These are phyloP conservation scores for Tragelaphus oryx DNA, from an alignment of 2,797 vertebrate genomes.

Conservation along the genomic window DNA sequence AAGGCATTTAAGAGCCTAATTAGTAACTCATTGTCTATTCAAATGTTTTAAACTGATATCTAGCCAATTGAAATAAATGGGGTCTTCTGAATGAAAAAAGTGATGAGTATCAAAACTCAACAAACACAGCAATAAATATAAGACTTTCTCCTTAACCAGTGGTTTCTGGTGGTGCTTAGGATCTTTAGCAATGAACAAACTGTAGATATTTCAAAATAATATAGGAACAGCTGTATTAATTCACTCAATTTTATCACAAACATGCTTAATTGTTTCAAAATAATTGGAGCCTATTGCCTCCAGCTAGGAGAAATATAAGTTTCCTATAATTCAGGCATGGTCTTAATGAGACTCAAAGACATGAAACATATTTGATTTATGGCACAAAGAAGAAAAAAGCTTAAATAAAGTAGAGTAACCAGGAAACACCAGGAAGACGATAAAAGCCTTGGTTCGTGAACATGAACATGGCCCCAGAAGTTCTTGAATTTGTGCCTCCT, in stretches of 20 bases:
- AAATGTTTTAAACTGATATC: slow-evolving; percentile 29
- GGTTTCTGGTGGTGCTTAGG: not conserved
- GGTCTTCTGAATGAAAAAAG: slow-evolving; percentile 49
- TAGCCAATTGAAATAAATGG: slow-evolving; percentile 13
- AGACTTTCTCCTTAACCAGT: not conserved
- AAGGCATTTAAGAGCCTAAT: not conserved
- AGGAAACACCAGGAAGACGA: not conserved
- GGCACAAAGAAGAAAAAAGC: not conserved
- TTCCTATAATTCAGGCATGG: not conserved
- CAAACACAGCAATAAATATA: not conserved
- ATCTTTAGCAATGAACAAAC: not conserved
- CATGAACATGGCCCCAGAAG: not conserved
- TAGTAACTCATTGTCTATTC: not conserved
- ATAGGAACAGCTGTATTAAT: not conserved
- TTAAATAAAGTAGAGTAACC: not conserved
- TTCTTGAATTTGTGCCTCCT: not conserved
- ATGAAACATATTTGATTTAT: not conserved
- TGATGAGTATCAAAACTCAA: not conserved
- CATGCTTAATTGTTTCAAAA: slow-evolving; percentile 10
- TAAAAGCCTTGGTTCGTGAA: not conserved
- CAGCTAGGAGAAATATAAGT: not conserved
- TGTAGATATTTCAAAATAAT: slow-evolving; percentile 10
- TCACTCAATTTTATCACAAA: not conserved
- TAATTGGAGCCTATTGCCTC: not conserved
- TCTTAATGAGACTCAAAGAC: not conserved